Conservation (phyloP, 1,140 invertebrate species). For the Magallana angulata region DNA sequence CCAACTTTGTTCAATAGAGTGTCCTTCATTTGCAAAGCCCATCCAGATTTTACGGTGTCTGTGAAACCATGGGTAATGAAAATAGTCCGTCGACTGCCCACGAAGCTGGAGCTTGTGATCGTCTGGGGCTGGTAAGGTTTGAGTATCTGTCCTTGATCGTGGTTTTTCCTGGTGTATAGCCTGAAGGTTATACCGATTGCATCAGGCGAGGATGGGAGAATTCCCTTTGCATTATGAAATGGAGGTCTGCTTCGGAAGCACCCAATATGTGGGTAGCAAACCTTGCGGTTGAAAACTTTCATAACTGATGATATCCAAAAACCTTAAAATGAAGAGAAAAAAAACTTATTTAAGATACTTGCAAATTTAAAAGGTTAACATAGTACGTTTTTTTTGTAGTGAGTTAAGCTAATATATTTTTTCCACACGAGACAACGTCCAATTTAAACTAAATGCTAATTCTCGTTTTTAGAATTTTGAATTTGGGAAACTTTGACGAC, state of each 20-base stretch:
- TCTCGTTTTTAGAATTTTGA: too few species aligned
- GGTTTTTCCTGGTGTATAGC: slow-evolving; percentile 78
- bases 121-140: neutral
- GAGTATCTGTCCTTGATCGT: slow-evolving; percentile 40
- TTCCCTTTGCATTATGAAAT: slow-evolving; percentile 83
- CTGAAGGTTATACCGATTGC: slow-evolving; percentile 85
- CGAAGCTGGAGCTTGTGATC: neutral
- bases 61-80: slow-evolving; percentile 43
- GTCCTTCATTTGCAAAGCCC: slow-evolving; percentile 24
- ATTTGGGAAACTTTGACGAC: too few species aligned
- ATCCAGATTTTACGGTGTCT: neutral
- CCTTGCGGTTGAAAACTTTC: neutral
- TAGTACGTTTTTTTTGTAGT: too few species aligned
- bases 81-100: neutral
- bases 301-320: neutral
- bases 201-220: slow-evolving; percentile 90
- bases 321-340: neutral
- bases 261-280: slow-evolving; percentile 82
- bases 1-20: neutral
- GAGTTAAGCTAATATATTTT: too few species aligned
- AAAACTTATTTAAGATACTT: too few species aligned
- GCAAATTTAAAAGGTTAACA: too few species aligned
- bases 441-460: too few species aligned
- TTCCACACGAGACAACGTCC: too few species aligned
- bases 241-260: slow-evolving; percentile 93